These are phyloP conservation scores for Nycticebus coucang DNA, from an alignment of 2,113 vertebrate species.

Conservation along the genomic window DNA sequence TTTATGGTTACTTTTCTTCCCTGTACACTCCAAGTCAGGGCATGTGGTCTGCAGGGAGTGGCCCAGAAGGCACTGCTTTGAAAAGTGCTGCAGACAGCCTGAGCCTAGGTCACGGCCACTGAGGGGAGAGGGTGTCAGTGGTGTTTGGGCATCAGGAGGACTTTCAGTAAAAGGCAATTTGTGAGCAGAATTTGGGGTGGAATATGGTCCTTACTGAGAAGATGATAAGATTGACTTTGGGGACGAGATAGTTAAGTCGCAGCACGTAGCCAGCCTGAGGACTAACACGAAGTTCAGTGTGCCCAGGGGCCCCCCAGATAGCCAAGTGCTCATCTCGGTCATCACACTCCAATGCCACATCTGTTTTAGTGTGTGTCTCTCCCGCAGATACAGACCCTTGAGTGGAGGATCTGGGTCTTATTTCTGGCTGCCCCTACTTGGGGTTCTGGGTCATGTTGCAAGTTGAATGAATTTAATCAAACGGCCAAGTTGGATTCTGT, in stretches of 20 bases:
- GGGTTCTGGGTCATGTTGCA: background rate
- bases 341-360: accelerated
- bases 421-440: background rate
- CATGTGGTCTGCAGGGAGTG: background rate
- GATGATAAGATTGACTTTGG: background rate
- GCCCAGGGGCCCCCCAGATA: accelerated
- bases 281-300: accelerated
- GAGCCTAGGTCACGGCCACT: background rate
- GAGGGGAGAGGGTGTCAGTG: too few relatives aligned
- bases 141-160: background rate
- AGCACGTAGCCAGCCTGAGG: accelerated
- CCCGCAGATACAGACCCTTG: background rate
- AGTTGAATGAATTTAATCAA: background rate
- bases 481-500: background rate
- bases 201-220: background rate
- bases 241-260: background rate
- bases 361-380: accelerated
- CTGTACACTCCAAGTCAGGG: background rate
- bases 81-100: background rate
- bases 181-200: background rate
- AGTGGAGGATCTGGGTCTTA: background rate
- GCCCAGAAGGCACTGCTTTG: background rate
- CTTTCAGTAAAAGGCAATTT: background rate
- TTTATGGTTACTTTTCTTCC: background rate
- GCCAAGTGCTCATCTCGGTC: background rate